Conservation (phyloP, 2,113 vertebrate genomes). For the Peromyscus maniculatus region DNA sequence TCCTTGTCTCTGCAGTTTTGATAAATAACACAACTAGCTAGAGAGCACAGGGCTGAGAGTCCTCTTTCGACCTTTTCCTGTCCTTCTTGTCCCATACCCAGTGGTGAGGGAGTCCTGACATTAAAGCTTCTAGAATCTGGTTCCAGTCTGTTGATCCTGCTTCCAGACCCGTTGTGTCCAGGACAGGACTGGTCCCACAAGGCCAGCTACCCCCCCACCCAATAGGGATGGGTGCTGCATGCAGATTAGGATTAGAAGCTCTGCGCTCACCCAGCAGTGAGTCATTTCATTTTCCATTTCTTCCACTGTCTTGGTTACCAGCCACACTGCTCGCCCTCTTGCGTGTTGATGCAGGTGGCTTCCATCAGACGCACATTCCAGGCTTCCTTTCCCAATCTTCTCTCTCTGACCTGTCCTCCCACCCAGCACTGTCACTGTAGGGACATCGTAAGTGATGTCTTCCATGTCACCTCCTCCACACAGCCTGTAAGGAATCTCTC, state of each 20-base stretch:
- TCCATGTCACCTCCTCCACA: neutral
- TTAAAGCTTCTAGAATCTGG: neutral
- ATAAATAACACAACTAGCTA: neutral
- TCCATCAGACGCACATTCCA: neutral
- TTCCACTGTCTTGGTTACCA: neutral
- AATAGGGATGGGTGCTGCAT: too few relatives aligned
- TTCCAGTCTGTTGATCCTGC: neutral
- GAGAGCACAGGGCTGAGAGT: neutral
- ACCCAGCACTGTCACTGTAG: neutral
- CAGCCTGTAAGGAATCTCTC: fast-evolving
- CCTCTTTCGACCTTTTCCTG: neutral
- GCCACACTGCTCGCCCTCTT: neutral
- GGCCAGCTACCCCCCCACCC: neutral
- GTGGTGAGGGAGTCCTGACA: neutral
- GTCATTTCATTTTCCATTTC: neutral
- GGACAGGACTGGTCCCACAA: neutral
- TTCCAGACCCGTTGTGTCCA: neutral
- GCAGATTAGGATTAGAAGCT: neutral
- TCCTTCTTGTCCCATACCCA: neutral
- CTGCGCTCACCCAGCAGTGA: neutral
- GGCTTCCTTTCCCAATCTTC: neutral
- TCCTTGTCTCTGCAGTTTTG: neutral
- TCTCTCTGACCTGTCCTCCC: neutral
- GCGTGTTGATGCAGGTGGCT: neutral
- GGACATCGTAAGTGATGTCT: neutral